Conservation (phyloP, 1,140 invertebrate genomes). For the Bombus vancouverensis region DNA sequence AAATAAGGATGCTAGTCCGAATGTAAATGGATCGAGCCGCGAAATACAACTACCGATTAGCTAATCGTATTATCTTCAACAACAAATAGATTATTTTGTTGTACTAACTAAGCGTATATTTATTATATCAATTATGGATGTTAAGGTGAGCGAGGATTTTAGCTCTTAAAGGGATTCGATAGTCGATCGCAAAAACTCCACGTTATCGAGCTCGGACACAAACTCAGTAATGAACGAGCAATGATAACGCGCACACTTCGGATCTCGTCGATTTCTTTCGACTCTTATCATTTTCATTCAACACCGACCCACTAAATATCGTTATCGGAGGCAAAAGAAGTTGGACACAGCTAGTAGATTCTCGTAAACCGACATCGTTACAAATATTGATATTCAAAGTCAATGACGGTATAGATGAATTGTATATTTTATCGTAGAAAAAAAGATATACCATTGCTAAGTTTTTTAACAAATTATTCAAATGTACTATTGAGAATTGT, state of each 20-base stretch:
- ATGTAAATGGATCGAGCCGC: background rate
- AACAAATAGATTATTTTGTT: background rate
- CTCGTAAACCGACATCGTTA: too few species aligned
- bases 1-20: background rate
- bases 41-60: conserved; percentile 8
- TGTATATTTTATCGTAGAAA: too few species aligned
- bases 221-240: conserved; percentile 24
- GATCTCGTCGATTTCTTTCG: conserved; percentile 16
- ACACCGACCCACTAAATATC: background rate
- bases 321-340: background rate
- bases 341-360: too few species aligned
- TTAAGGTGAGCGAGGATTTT: background rate
- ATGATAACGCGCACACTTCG: conserved; percentile 25
- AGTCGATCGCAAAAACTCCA: conserved; percentile 30
- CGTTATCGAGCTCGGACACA: conserved; percentile 1
- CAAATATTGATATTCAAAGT: too few species aligned
- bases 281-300: conserved; percentile 26
- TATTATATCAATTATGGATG: conserved; percentile 34
- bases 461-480: too few species aligned
- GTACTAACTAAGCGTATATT: conserved; percentile 27
- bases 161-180: conserved; percentile 42
- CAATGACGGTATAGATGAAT: too few species aligned
- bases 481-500: too few species aligned
- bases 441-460: too few species aligned
- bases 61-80: conserved; percentile 22